Base-by-base conservation (phyloP, 2,888 invertebrate species). In the Phoronis australis region DNA sequence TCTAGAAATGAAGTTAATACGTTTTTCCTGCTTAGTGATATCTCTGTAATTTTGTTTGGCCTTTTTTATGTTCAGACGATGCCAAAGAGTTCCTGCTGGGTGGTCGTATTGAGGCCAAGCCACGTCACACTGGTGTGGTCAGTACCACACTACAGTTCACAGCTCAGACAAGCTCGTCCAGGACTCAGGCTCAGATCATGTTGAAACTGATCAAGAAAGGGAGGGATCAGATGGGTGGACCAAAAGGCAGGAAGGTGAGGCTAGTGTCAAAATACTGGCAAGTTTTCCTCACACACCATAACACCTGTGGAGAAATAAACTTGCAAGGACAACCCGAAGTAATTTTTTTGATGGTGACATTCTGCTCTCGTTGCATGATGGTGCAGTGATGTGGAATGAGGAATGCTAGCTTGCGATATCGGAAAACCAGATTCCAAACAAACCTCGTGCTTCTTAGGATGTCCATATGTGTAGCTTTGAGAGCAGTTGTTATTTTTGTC, bases 141-240 rank as follows among this genome's bases (percentile, higher is more conserved):
- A 68, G 62, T 44, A 65, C 73, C 2, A 64, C 61, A 57, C 66
- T 74, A n/a, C 75, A 76, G 62, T 73, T 69, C 57, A 73, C 71
- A 43, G 75, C 76, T n/a, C 76, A 76, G 64, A 76, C 75, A 1
- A 65, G 66, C 0, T 60, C 74, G 2, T 60, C 64, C n/a, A 58
- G 75, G 31, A 60, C 72, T 0, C 68, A 73, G 55, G 64, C 65
- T 3, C 71, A 71, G 51, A 69, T 76, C 27, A 64, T 67, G 42
- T 61, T 66, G 26, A 69, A 67, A 50, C 68, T 76, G 12, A 68
- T 76, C 54, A 75, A 75, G 60, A 75, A 75, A 48, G 68, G 73
- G 22, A 64, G 65, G 40, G 72, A 75, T 48, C 62, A 66, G 12
- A 54, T 75, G 26, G 76, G 75, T 31, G 74, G 73, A 35, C 74